Evolutionary conservation across 2,888 invertebrate genomes (phyloP).

Genomic region (Stenotaenia linearis): DNA sequence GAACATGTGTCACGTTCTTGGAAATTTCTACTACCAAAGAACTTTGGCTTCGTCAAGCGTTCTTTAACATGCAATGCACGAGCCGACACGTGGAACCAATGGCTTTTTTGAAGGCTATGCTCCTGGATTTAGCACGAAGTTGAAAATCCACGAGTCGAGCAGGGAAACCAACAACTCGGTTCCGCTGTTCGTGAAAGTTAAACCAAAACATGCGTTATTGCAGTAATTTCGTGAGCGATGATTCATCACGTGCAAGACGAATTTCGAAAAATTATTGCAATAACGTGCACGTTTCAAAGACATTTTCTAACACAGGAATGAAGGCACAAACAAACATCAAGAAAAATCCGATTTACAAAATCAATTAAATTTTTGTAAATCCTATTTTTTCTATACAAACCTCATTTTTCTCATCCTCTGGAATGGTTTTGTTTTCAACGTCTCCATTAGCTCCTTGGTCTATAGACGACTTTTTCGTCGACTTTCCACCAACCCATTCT

Average conservation of each 20-base stretch:
- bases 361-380: no score
- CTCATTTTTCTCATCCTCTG: slow-evolving; percentile 1
- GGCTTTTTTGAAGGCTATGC: background rate
- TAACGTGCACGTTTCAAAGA: no score
- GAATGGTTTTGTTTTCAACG: background rate
- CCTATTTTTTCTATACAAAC: no score
- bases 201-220: no score
- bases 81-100: background rate
- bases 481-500: background rate
- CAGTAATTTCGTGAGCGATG: no score
- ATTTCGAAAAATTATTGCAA: no score
- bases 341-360: no score
- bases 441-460: slow-evolving; percentile 22
- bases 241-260: no score
- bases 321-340: no score
- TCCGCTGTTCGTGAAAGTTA: no score
- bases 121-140: background rate
- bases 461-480: background rate
- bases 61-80: background rate
- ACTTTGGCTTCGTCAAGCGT: background rate
- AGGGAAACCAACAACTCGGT: no score
- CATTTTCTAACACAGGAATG: no score
- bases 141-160: background rate
- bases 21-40: background rate
- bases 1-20: background rate